These are phyloP conservation scores for Dynastes grantii DNA, from an alignment of 2,888 invertebrate species.

Conservation along the genomic window DNA sequence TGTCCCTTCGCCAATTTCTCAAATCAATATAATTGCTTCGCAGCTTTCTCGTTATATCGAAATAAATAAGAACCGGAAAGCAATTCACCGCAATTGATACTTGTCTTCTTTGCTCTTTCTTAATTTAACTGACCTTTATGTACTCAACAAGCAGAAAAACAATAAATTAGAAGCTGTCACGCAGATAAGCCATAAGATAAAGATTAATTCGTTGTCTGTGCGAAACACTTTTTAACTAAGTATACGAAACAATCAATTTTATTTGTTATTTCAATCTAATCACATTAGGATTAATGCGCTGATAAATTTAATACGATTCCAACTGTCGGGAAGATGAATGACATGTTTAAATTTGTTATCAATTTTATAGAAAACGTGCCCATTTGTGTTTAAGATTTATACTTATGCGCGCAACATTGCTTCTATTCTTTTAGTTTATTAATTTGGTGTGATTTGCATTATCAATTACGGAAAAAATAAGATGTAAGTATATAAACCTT, in stretches of 20 bases:
- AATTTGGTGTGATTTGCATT: neutral
- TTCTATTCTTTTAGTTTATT: too few species aligned
- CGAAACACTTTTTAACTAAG: slow-evolving; percentile 22
- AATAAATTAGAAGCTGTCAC: slow-evolving; percentile 27
- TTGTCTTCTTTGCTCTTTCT: neutral
- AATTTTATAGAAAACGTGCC: neutral
- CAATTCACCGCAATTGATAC: too few species aligned
- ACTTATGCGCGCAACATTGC: neutral
- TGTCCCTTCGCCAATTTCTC: too few species aligned
- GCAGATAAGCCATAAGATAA: slow-evolving; percentile 23
- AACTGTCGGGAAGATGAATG: neutral
- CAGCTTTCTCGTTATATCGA: too few species aligned
- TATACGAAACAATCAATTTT: slow-evolving; percentile 7
- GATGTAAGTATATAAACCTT: neutral
- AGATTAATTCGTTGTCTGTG: slow-evolving; percentile 11
- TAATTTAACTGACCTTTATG: slow-evolving; percentile 12
- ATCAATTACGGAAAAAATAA: neutral
- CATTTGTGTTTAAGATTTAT: slow-evolving; percentile 16
- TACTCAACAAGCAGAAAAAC: neutral
- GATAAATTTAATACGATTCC: slow-evolving; percentile 20
- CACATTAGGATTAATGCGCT: slow-evolving; percentile 2
- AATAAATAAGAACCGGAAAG: too few species aligned
- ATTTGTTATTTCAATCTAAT: slow-evolving; percentile 32
- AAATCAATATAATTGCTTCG: too few species aligned
- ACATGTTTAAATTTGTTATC: slow-evolving; percentile 19